Conservation (phyloP, 1,140 invertebrate genomes). For the Harlomillsia oculata region DNA sequence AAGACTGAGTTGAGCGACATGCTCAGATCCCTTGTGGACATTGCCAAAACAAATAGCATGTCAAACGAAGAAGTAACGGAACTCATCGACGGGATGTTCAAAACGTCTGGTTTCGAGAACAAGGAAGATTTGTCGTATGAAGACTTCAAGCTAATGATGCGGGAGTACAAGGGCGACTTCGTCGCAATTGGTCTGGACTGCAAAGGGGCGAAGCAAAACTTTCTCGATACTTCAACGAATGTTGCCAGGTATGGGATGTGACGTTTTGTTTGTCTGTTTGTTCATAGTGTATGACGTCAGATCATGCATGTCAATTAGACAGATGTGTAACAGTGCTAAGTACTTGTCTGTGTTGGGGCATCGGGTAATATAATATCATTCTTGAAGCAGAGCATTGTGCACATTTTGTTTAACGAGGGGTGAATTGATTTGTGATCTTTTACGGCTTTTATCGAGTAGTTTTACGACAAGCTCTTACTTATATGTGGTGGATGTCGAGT, state of each 20-base stretch:
- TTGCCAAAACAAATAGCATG: slow-evolving; percentile 80
- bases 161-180: slow-evolving; percentile 92
- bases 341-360: no score
- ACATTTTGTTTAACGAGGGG: no score
- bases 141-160: slow-evolving; percentile 94
- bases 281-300: background rate
- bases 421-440: no score
- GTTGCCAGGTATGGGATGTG: slow-evolving; percentile 60
- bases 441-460: no score
- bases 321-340: background rate
- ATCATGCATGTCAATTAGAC: no score
- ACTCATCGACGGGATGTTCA: slow-evolving; percentile 88
- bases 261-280: no score
- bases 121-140: slow-evolving; percentile 87
- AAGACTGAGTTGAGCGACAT: slow-evolving; percentile 90
- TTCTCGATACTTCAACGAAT: slow-evolving; percentile 86
- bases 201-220: slow-evolving; percentile 92
- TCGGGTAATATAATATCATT: no score
- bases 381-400: no score
- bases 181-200: slow-evolving; percentile 92
- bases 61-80: slow-evolving; percentile 78
- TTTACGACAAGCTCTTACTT: no score
- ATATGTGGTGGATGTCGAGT: no score
- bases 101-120: slow-evolving; percentile 79
- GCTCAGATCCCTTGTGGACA: slow-evolving; percentile 85